Percentiles rank a stretch among this genome's conserved stretches.
phyloP scores from a whole-genome alignment of 2,113 vertebrate genomes.

The Hypomesus transpacificus region DNA sequence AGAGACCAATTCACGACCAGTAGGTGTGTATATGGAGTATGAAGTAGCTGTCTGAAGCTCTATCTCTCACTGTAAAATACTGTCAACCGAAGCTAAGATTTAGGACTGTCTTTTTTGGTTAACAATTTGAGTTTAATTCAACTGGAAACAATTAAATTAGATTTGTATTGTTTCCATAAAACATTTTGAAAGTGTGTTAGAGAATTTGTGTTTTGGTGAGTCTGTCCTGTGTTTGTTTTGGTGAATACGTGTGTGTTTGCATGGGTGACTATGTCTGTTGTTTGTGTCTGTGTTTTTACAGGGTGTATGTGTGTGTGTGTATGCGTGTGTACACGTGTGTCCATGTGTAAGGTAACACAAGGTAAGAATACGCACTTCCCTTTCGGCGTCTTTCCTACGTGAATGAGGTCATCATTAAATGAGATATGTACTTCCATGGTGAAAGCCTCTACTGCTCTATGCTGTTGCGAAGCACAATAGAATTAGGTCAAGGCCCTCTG shows the following conservation, averaged over 20 bases:
- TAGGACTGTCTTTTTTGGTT: too few species aligned
- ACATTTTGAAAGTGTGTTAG: too few species aligned
- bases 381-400: not conserved
- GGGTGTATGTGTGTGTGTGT: not conserved
- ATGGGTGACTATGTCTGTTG: not conserved
- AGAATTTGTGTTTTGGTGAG: not conserved
- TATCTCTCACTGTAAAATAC: not conserved
- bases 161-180: too few species aligned
- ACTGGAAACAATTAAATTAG: too few species aligned
- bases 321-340: too few species aligned
- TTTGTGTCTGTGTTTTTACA: not conserved
- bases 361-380: not conserved
- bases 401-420: constrained; percentile 41
- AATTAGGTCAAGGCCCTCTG: constrained; percentile 62
- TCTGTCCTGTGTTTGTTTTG: not conserved
- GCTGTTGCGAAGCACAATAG: constrained; percentile 44
- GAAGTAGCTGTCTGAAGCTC: too few species aligned
- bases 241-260: too few species aligned
- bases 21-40: too few species aligned
- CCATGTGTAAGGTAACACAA: not conserved
- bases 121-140: too few species aligned
- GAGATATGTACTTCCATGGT: constrained; percentile 15
- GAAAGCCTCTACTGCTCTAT: not conserved
- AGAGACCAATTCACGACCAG: too few species aligned
- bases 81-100: too few species aligned